These are phyloP conservation scores for Mantis religiosa DNA, from an alignment of 2,888 invertebrate genomes.

Conservation along the genomic window DNA sequence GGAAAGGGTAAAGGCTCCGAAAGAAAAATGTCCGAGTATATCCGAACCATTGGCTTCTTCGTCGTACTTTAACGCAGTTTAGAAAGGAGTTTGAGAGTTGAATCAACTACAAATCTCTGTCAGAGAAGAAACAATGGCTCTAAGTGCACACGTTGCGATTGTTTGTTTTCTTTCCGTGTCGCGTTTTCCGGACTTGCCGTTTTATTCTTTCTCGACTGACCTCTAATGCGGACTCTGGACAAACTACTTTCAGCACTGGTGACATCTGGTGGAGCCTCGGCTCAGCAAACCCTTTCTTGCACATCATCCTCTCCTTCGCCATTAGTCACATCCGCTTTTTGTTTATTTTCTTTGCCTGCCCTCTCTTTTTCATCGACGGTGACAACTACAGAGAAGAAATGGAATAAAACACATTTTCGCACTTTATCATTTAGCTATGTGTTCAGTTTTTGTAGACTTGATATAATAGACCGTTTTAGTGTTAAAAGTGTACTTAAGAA, in stretches of 20 bases:
- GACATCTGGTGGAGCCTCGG: background rate
- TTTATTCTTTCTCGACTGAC: background rate
- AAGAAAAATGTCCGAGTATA: background rate
- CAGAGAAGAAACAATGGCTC: background rate
- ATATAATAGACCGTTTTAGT: background rate
- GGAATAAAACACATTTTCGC: background rate
- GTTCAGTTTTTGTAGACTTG: background rate
- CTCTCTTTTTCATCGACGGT: background rate
- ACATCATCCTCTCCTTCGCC: background rate
- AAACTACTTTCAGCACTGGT: background rate
- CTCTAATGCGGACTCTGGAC: background rate
- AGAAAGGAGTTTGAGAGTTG: background rate
- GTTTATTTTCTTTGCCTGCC: background rate
- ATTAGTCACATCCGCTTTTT: background rate
- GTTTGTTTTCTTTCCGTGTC: background rate
- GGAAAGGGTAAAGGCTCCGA: background rate
- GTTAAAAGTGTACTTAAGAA: background rate
- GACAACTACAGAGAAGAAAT: background rate
- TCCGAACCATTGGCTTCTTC: background rate
- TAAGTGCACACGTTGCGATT: background rate
- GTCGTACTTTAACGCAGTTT: background rate
- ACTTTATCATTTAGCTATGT: background rate
- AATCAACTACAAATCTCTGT: background rate
- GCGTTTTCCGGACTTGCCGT: too few relatives aligned
- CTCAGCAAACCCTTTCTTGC: background rate